These are phyloP conservation scores for Motacilla alba DNA, from an alignment of 2,113 vertebrate genomes.

Conservation along the genomic window DNA sequence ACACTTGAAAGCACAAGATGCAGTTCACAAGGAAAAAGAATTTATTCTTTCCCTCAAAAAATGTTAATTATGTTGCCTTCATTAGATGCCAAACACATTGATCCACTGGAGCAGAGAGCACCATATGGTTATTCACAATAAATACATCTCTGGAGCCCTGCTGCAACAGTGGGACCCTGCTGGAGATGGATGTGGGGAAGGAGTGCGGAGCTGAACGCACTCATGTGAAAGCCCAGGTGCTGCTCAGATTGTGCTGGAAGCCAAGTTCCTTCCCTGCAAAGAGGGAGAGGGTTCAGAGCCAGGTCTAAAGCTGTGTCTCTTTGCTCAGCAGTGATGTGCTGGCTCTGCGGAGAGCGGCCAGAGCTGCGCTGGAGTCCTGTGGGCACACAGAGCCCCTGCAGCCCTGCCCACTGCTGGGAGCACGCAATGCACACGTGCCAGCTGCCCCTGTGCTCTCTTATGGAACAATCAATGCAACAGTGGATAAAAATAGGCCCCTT, in stretches of 20 bases:
- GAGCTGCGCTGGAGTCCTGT: not conserved
- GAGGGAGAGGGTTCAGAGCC: not conserved
- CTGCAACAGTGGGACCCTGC: not conserved
- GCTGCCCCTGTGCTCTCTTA: not conserved
- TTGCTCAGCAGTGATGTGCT: not conserved
- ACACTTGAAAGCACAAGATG: not conserved
- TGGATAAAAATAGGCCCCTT: slow-evolving; percentile 47
- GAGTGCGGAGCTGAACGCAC: not conserved
- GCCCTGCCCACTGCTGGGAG: not conserved
- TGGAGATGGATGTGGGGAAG: not conserved
- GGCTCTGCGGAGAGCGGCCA: rapidly evolving
- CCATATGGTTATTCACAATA: slow-evolving; percentile 8
- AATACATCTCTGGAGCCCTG: not conserved
- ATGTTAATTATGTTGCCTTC: slow-evolving; percentile 64
- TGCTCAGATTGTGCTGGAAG: not conserved
- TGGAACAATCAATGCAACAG: slow-evolving; percentile 50
- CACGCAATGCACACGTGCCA: rapidly evolving
- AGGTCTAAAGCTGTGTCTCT: not conserved
- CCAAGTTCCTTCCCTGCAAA: not conserved
- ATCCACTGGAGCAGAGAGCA: slow-evolving; percentile 65
- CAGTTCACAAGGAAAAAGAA: not conserved
- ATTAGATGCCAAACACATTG: slow-evolving; percentile 66
- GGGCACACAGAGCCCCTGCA: not conserved
- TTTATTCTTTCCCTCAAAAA: slow-evolving; percentile 1
- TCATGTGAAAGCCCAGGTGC: not conserved